Conservation (phyloP, 2,888 invertebrate genomes). For the Deilephila elpenor region DNA sequence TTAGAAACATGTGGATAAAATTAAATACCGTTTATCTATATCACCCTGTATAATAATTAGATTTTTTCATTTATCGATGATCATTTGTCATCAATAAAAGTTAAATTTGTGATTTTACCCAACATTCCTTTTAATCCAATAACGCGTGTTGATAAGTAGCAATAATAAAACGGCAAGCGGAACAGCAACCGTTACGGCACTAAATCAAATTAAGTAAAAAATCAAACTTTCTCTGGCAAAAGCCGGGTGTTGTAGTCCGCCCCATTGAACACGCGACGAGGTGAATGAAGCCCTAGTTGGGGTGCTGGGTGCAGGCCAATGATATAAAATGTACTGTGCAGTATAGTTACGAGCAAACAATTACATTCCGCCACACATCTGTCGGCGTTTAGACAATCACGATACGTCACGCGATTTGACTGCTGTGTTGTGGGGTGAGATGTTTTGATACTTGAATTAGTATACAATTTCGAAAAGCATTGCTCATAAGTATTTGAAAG, state of each 20-base stretch:
- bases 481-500: too few relatives aligned
- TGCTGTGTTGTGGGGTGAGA: slow-evolving; percentile 24
- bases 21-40: too few relatives aligned
- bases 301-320: slow-evolving; percentile 67
- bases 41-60: too few relatives aligned
- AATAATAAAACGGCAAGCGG: slow-evolving; percentile 4
- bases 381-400: slow-evolving; percentile 84
- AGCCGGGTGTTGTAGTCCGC: slow-evolving; percentile 61
- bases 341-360: slow-evolving; percentile 77
- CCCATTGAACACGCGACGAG: slow-evolving; percentile 83
- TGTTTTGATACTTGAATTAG: slow-evolving; percentile 60
- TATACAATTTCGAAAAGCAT: background rate
- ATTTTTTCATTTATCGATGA: too few relatives aligned
- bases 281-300: slow-evolving; percentile 76
- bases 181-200: slow-evolving; percentile 51
- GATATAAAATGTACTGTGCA: slow-evolving; percentile 76
- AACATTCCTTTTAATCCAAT: background rate
- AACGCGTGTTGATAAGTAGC: background rate
- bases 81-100: too few relatives aligned
- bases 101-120: too few relatives aligned
- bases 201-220: slow-evolving; percentile 69
- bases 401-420: slow-evolving; percentile 81
- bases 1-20: too few relatives aligned
- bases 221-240: slow-evolving; percentile 67
- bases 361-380: slow-evolving; percentile 84